Conservation (phyloP, 1,140 invertebrate genomes). For the Orchestia grillus region DNA sequence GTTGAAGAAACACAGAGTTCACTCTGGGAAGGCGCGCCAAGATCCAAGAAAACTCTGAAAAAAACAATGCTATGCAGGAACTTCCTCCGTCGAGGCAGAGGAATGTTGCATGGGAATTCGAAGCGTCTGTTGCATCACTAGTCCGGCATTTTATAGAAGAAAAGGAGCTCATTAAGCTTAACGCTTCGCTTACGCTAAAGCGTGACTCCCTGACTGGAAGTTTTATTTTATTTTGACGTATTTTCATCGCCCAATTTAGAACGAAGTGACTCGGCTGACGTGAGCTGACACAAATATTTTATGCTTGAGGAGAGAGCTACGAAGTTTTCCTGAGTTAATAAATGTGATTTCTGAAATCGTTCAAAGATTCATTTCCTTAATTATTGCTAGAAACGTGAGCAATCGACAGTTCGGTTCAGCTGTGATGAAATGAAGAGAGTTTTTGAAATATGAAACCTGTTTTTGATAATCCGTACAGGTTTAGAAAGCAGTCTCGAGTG, state of each 20-base stretch:
- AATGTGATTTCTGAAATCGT: too few relatives aligned
- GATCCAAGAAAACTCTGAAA: constrained; percentile 60
- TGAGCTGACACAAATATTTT: too few relatives aligned
- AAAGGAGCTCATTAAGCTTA: neutral
- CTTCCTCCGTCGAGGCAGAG: neutral
- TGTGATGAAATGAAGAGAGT: too few relatives aligned
- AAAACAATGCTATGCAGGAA: neutral
- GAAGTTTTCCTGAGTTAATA: too few relatives aligned
- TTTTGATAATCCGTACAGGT: too few relatives aligned
- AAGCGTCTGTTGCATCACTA: neutral
- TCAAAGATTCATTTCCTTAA: too few relatives aligned
- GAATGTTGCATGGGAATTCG: neutral
- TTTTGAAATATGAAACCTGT: too few relatives aligned
- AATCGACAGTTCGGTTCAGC: too few relatives aligned
- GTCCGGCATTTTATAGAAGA: neutral
- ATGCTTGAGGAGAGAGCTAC: too few relatives aligned
- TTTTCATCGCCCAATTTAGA: neutral
- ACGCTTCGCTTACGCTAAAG: neutral
- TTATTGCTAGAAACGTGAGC: too few relatives aligned
- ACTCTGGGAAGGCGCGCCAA: constrained; percentile 45
- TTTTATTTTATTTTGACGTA: neutral
- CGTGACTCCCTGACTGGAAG: neutral
- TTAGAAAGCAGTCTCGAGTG: too few relatives aligned
- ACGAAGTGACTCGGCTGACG: neutral
- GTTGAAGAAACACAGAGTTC: constrained; percentile 30